Evolutionary conservation across 2,888 invertebrate species (phyloP), one percentile per base, ranked within the genome.

Genomic region (Cosmia trapezina): DNA sequence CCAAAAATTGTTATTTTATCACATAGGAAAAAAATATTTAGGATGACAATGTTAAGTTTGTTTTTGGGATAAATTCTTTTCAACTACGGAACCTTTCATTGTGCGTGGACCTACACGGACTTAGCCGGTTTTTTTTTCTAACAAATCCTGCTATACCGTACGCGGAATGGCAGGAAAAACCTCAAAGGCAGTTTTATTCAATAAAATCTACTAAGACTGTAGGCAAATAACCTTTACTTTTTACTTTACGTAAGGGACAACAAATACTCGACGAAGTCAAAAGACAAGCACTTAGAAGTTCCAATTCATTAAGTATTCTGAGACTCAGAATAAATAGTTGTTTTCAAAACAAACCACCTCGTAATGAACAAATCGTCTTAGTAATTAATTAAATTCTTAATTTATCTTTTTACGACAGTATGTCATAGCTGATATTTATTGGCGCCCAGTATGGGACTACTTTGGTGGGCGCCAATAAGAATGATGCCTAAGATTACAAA

Each of bases 371-470:
- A 62, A 54, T 33, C 14, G 8, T 63, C 17, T 41, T 11, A 8
- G 33, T 45, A 45, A 56, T 41, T 33, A 54, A 65, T 22, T 54
- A 43, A 17, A 51, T 59, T 64, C 9, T 70, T 14, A 33, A 0
- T 33, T 2, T 41, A n/a, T 41, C 5, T 37, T 76, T 64, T 70
- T 43, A 33, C 17, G n/a, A 37, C 8, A 43, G n/a, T 28, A 12
- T 1, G n/a, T 6, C 19, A 71, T 66, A 37, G 8, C 3, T 11
- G 59, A 66, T n/a, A 78, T 41, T 37, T 75, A 68, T 33, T 79
- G 83, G 73, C 79, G 73, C 83, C 83, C 79, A 72, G 5, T 43
- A 47, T 37, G 73, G 63, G 73, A 41, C 56, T 8, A 5, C 0
- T 12, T 72, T 19, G 41, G 17, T 62, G 76, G 81, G 61, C 68